Evolutionary conservation across 1,140 invertebrate species (phyloP).

Genomic region (Drosophila bipectinata): DNA sequence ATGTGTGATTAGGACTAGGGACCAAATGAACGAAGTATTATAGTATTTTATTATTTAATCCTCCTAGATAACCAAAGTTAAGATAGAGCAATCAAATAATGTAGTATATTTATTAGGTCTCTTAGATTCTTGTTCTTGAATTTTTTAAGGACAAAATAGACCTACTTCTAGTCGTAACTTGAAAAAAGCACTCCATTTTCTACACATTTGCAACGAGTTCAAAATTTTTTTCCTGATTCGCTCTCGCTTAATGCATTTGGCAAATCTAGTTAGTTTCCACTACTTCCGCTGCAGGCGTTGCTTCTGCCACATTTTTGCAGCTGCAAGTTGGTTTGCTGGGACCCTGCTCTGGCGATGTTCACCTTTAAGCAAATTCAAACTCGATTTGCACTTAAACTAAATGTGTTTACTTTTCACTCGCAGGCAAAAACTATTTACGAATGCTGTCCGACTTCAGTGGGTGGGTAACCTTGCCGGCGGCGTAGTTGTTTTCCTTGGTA

Average conservation of each 20-base stretch:
- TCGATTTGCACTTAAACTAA: slow-evolving; percentile 77
- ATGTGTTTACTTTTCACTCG: slow-evolving; percentile 76
- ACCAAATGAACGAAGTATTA: no score
- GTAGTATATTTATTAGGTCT: no score
- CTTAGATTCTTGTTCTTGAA: no score
- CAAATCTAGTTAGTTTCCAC: slow-evolving; percentile 52
- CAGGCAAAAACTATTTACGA: slow-evolving; percentile 73
- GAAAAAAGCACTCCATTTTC: not conserved
- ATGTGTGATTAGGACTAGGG: no score
- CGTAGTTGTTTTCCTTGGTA: slow-evolving; percentile 50
- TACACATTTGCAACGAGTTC: not conserved
- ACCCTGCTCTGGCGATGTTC: slow-evolving; percentile 13
- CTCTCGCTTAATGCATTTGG: slow-evolving; percentile 52
- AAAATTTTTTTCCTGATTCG: slow-evolving; percentile 13
- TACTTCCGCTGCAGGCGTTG: slow-evolving; percentile 14
- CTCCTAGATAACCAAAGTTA: no score
- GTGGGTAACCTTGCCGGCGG: slow-evolving; percentile 46
- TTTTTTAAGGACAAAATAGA: no score
- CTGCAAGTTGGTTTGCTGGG: not conserved
- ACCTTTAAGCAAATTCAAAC: slow-evolving; percentile 76
- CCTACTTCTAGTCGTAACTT: not conserved
- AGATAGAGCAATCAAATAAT: no score
- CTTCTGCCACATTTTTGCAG: slow-evolving; percentile 18
- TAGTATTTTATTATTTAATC: no score
- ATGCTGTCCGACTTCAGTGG: slow-evolving; percentile 36